phyloP scores from a whole-genome alignment of 2,888 invertebrate species.

The Lasioglossum leucozonium region DNA sequence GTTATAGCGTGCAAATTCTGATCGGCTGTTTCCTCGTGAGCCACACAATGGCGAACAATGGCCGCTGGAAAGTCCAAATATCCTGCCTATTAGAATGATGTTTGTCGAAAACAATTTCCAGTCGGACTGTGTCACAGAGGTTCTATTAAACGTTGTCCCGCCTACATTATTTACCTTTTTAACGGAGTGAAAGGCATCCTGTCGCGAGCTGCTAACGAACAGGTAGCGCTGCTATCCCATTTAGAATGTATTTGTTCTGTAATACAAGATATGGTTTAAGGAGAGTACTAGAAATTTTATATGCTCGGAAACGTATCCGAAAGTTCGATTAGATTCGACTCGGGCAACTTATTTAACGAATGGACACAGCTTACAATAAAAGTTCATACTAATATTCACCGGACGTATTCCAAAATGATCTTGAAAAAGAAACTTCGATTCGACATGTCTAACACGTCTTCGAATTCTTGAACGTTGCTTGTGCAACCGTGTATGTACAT shows the following conservation, averaged over 20 bases:
- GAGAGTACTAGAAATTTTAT: not conserved
- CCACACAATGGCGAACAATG: constrained; percentile 21
- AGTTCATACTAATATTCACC: not conserved
- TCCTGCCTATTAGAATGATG: constrained; percentile 11
- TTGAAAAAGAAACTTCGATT: not conserved
- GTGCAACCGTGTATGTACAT: not conserved
- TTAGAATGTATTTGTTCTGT: constrained; percentile 5
- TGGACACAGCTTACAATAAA: not conserved
- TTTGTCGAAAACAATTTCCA: constrained; percentile 11
- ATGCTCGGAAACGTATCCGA: not conserved
- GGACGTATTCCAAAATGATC: not conserved
- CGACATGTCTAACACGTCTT: not conserved
- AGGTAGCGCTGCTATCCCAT: not conserved
- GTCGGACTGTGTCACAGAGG: not conserved
- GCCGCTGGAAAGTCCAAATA: constrained; percentile 38
- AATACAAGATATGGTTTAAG: not conserved
- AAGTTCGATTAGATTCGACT: not conserved
- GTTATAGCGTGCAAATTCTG: not conserved
- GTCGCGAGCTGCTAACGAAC: constrained; percentile 8
- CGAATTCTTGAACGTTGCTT: not conserved
- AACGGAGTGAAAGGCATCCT: constrained; percentile 41
- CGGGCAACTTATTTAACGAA: not conserved
- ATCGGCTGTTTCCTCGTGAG: constrained; percentile 38
- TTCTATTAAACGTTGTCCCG: not conserved
- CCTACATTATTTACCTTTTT: constrained; percentile 20